These are phyloP conservation scores for Marmota monax DNA, from an alignment of 2,113 vertebrate species.

Conservation along the genomic window DNA sequence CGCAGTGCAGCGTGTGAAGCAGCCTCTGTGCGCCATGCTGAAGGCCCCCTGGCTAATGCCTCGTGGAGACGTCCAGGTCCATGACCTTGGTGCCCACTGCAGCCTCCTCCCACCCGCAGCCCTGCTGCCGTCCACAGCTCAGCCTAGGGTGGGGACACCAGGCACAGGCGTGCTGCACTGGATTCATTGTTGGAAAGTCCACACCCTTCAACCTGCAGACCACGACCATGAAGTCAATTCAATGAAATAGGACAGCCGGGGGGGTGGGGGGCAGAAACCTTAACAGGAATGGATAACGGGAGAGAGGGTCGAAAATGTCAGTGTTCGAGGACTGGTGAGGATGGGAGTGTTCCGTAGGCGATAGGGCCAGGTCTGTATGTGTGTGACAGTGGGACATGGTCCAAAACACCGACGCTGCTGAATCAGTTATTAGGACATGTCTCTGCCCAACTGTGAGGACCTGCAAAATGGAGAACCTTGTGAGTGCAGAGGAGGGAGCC, in stretches of 20 bases:
- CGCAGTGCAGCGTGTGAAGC: no score
- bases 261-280: background rate
- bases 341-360: fast-evolving
- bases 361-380: background rate
- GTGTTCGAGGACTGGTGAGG: background rate
- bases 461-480: background rate
- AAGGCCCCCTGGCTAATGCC: fast-evolving
- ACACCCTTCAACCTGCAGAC: background rate
- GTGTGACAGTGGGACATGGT: fast-evolving
- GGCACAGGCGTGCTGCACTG: background rate
- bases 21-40: no score
- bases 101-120: fast-evolving
- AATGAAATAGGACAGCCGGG: background rate
- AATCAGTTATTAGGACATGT: no score
- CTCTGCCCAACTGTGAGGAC: background rate
- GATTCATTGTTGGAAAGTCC: background rate
- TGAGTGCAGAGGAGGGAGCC: fast-evolving
- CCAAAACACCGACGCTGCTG: no score
- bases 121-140: no score
- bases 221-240: background rate
- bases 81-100: fast-evolving
- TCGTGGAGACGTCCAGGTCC: fast-evolving
- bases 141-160: background rate
- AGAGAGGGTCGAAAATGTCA: fast-evolving
- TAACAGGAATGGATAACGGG: fast-evolving